Evolutionary conservation across 2,113 vertebrate genomes (phyloP), one percentile per base, ranked within the genome.

Genomic region (Cyprinodon brontotheroides): DNA sequence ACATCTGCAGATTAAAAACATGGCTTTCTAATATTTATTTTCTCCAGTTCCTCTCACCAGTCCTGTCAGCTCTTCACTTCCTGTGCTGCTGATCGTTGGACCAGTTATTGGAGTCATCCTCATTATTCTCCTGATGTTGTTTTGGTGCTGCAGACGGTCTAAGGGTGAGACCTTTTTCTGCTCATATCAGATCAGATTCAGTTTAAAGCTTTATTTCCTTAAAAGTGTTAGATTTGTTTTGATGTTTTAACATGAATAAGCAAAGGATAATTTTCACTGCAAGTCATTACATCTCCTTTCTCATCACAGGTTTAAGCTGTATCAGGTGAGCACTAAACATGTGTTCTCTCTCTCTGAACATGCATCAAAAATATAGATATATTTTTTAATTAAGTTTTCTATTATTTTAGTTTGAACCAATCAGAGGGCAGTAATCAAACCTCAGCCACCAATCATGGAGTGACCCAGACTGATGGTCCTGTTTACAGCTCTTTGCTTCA

Each of bases 151-250:
- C 70, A 87, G 68, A 48, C 74, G 63, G 53, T 50, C 65, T 11
- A 91, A 81, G 11, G 75, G 89, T 91, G 70, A 81, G 68, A 20
- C n/a, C n/a, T n/a, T n/a, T n/a, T n/a, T n/a, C n/a, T n/a, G 11
- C 5, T 40, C 2, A 13, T 0, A 6, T 6, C 13, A 1, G 11
- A 65, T 39, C 36, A n/a, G 39, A 12, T 65, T 45, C 12, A n/a
- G 3, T 45, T 22, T 2, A 45, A 22, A 2, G 29, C 6, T 22
- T 43, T 13, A 20, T 20, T 20, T 20, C 5, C 20, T n/a, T 0
- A 8, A 53, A 53, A 20, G 50, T 6, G 7, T 20, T 4, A 20
- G 0, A 17, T 20, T 53, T n/a, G 20, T 53, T 20, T 4, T 53
- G 50, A 29, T 29, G 29, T 20, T 53, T 20, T n/a, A 7, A 14